Conservation (phyloP, 2,797 vertebrate genomes). For the Todus mexicanus region DNA sequence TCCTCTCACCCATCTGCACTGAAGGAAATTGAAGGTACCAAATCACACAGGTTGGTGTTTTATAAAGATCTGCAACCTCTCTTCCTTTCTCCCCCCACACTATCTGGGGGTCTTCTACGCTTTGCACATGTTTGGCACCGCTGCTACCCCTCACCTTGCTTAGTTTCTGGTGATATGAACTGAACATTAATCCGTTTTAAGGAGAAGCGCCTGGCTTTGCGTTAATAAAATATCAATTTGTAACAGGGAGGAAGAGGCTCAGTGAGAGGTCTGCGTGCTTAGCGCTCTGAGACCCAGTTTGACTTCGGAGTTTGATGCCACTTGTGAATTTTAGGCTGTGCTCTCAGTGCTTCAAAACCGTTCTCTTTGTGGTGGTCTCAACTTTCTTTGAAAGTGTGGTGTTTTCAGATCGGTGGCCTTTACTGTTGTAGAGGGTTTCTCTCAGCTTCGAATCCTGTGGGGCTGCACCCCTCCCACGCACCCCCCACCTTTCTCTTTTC, state of each 20-base stretch:
- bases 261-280: neutral
- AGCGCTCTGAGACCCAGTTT: neutral
- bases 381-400: neutral
- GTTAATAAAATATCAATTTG: conserved; percentile 69
- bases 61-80: neutral
- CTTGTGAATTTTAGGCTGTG: neutral
- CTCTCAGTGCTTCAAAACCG: neutral
- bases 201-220: conserved; percentile 66
- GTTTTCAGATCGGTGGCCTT: neutral
- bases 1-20: neutral
- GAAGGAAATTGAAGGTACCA: neutral
- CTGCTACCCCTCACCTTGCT: neutral
- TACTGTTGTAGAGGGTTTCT: neutral
- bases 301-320: neutral
- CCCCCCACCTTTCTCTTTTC: neutral
- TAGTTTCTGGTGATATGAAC: conserved; percentile 25
- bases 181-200: conserved; percentile 66
- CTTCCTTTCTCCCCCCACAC: fast-evolving
- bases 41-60: neutral
- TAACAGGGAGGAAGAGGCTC: conserved; percentile 45
- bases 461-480: neutral
- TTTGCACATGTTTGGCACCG: conserved; percentile 13
- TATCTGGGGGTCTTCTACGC: neutral
- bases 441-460: neutral
- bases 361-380: neutral